Conservation (phyloP, 2,888 invertebrate species). For the Calliphora vomitoria region DNA sequence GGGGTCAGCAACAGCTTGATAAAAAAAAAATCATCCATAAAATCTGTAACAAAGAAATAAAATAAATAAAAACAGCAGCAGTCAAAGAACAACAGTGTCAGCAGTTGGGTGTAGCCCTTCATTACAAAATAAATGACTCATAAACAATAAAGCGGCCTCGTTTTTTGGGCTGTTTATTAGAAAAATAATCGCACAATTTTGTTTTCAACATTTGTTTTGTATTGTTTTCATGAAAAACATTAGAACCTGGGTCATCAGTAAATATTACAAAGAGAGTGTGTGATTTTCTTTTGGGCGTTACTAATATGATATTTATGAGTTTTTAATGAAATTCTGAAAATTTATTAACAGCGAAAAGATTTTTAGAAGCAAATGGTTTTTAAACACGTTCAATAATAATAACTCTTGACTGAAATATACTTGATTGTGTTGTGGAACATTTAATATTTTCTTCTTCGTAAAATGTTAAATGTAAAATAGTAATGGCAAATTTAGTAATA, state of each 20-base stretch:
- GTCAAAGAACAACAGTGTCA: conserved; percentile 46
- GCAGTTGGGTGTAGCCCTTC: conserved; percentile 60
- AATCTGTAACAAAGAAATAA: conserved; percentile 46
- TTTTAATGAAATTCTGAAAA: conserved; percentile 67
- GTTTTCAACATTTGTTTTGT: conserved; percentile 71
- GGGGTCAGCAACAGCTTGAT: conserved; percentile 73
- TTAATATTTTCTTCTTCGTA: no score
- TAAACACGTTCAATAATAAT: not conserved
- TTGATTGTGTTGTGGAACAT: no score
- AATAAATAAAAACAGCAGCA: conserved; percentile 43
- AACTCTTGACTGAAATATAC: no score
- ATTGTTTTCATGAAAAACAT: conserved; percentile 28
- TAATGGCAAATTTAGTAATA: no score
- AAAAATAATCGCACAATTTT: conserved; percentile 71
- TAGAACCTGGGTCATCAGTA: not conserved
- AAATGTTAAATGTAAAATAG: no score
- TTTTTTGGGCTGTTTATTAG: conserved; percentile 79
- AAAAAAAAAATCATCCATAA: conserved; percentile 53
- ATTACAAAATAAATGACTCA: conserved; percentile 75
- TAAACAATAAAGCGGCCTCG: conserved; percentile 79
- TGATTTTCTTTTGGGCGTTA: conserved; percentile 60
- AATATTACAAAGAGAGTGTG: conserved; percentile 35
- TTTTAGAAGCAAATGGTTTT: not conserved
- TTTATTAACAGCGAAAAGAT: conserved; percentile 41
- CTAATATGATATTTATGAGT: conserved; percentile 71